phyloP scores from a whole-genome alignment of 35 echinoderm and acorn worm genomes.

The Lytechinus pictus region DNA sequence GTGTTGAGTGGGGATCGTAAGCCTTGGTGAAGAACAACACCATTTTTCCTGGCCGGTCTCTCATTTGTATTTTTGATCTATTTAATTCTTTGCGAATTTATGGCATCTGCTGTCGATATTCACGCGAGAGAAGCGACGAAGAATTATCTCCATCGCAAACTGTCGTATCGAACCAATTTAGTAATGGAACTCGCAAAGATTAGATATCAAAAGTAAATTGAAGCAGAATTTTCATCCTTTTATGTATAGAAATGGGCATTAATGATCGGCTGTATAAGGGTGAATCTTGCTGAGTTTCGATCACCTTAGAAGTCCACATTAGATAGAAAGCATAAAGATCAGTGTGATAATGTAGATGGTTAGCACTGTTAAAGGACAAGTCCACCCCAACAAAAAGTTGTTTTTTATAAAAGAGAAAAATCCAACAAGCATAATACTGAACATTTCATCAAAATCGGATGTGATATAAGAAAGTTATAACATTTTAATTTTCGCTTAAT shows the following conservation, averaged over 20 bases:
- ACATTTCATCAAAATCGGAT: too few species aligned
- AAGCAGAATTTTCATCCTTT: neutral
- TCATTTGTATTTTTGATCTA: slow-evolving; percentile 5
- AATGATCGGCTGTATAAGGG: neutral
- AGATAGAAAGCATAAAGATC: too few species aligned
- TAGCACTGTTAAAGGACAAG: too few species aligned
- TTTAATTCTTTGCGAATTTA: neutral
- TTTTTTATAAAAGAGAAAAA: too few species aligned
- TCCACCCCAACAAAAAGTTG: too few species aligned
- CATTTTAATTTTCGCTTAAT: too few species aligned
- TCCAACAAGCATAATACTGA: too few species aligned
- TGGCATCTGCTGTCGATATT: neutral
- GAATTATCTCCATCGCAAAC: slow-evolving; percentile 18
- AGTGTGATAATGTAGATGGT: too few species aligned
- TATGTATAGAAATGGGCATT: neutral
- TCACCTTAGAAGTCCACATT: neutral
- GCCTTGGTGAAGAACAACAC: neutral
- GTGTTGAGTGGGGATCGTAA: slow-evolving; percentile 2
- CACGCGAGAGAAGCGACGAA: neutral
- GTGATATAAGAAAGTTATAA: too few species aligned
- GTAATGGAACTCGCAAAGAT: neutral
- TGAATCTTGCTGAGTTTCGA: neutral
- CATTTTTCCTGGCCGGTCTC: neutral
- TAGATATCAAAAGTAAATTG: slow-evolving; percentile 6
- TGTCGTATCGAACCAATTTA: neutral